These are phyloP conservation scores for Python bivittatus DNA, from an alignment of 2,113 vertebrate genomes.

Conservation along the genomic window DNA sequence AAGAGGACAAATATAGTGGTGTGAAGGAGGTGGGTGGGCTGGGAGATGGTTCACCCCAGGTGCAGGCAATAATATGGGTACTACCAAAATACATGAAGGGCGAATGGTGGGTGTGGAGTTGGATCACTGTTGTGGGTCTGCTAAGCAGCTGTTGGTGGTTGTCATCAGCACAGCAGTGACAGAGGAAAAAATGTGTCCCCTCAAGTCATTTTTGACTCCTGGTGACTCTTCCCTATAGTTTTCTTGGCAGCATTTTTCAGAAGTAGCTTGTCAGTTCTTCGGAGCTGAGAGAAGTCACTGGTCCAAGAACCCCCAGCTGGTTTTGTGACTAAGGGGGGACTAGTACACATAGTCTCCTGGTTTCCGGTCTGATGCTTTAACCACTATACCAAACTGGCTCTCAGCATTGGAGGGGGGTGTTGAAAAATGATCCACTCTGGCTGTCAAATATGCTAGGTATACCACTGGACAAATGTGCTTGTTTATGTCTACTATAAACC, in stretches of 20 bases:
- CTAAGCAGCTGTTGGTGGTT: not conserved
- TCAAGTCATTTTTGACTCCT: not conserved
- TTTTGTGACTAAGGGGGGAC: not conserved
- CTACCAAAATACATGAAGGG: not conserved
- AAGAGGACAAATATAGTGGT: not conserved
- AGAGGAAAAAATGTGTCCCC: not conserved
- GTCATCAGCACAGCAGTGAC: not conserved
- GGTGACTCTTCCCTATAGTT: not conserved
- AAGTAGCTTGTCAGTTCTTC: not conserved
- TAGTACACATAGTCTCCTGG: not conserved
- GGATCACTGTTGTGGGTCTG: not conserved
- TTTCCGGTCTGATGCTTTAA: not conserved
- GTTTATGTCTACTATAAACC: not conserved
- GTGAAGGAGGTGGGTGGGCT: not conserved
- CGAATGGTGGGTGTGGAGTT: not conserved
- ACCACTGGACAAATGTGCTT: not conserved
- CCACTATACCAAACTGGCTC: not conserved
- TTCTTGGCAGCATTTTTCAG: not conserved
- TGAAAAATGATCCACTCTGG: not conserved
- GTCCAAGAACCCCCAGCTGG: not conserved
- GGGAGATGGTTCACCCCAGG: not conserved
- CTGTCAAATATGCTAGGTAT: not conserved
- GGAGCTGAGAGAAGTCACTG: not conserved
- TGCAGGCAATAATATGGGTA: not conserved
- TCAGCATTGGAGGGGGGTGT: not conserved